These are phyloP conservation scores for Euzetes globulus DNA, from an alignment of 2,888 invertebrate genomes.

Conservation along the genomic window DNA sequence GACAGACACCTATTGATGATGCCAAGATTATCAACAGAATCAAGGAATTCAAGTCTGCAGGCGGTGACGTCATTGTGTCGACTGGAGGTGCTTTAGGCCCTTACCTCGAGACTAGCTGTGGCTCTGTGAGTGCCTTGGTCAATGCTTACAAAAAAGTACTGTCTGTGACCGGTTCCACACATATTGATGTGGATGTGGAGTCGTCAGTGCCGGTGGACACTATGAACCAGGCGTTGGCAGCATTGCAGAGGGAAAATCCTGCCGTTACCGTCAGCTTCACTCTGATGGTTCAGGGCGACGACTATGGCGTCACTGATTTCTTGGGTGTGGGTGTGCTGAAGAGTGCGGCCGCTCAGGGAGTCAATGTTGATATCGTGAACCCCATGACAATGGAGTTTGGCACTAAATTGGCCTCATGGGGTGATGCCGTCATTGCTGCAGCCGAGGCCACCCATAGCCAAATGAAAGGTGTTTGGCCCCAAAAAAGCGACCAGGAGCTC, in stretches of 20 bases:
- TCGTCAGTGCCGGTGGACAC: constrained; percentile 29
- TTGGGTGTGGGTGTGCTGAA: constrained; percentile 32
- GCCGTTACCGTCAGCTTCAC: constrained; percentile 31
- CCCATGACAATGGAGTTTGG: constrained; percentile 37
- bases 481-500: constrained; percentile 21
- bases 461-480: constrained; percentile 32
- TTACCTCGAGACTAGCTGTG: constrained; percentile 33
- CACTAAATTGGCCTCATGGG: constrained; percentile 10
- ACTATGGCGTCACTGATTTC: constrained; percentile 34
- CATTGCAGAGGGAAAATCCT: not conserved
- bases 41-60: constrained; percentile 19
- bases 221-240: constrained; percentile 28
- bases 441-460: constrained; percentile 21
- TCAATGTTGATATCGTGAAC: constrained; percentile 36
- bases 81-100: constrained; percentile 37
- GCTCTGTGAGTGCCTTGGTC: not conserved
- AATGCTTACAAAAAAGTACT: constrained; percentile 33
- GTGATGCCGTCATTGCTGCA: constrained; percentile 35
- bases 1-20: constrained; percentile 17
- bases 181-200: constrained; percentile 37
- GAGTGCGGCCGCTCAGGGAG: constrained; percentile 14
- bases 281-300: constrained; percentile 36
- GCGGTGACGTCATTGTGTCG: constrained; percentile 34
- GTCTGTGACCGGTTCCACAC: constrained; percentile 25
- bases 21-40: constrained; percentile 26